Conservation (phyloP, 2,113 vertebrate genomes). For the Ancistrus triradiatus region DNA sequence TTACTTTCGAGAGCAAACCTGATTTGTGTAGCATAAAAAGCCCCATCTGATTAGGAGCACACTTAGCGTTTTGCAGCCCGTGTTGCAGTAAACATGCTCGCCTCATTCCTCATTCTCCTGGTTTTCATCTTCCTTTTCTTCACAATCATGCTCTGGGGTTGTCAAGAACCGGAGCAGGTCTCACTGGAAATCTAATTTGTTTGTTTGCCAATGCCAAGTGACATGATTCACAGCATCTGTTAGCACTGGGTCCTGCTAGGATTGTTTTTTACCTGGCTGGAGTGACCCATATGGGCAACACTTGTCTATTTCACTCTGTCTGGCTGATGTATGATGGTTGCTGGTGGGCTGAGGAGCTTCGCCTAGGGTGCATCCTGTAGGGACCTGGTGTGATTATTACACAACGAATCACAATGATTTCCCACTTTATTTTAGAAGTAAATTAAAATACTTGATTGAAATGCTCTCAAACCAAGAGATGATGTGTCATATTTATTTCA, state of each 20-base stretch:
- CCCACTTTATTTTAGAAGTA: too few relatives aligned
- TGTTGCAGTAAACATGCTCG: not conserved
- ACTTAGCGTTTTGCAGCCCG: conserved; percentile 7
- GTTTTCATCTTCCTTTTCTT: conserved; percentile 36
- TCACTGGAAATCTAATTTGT: conserved; percentile 51
- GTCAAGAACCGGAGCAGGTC: conserved; percentile 24
- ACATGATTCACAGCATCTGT: conserved; percentile 36
- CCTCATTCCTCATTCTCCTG: too few relatives aligned
- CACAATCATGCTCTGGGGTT: conserved; percentile 7
- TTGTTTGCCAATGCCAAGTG: conserved; percentile 37
- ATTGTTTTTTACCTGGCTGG: conserved; percentile 23
- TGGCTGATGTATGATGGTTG: conserved; percentile 25
- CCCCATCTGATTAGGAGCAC: conserved; percentile 18
- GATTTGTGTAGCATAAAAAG: conserved; percentile 7
- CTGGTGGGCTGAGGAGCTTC: conserved; percentile 6
- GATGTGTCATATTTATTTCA: too few relatives aligned
- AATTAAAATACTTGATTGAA: too few relatives aligned
- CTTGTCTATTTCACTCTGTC: conserved; percentile 18
- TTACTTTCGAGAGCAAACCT: not conserved
- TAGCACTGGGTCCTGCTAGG: conserved; percentile 15
- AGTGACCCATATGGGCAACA: conserved; percentile 5
- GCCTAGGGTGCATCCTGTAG: conserved; percentile 31
- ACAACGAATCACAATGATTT: too few relatives aligned
- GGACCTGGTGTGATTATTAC: too few relatives aligned
- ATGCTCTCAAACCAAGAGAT: too few relatives aligned